Evolutionary conservation across 2,113 vertebrate genomes (phyloP).

Genomic region (Cyprinodon brontotheroides): DNA sequence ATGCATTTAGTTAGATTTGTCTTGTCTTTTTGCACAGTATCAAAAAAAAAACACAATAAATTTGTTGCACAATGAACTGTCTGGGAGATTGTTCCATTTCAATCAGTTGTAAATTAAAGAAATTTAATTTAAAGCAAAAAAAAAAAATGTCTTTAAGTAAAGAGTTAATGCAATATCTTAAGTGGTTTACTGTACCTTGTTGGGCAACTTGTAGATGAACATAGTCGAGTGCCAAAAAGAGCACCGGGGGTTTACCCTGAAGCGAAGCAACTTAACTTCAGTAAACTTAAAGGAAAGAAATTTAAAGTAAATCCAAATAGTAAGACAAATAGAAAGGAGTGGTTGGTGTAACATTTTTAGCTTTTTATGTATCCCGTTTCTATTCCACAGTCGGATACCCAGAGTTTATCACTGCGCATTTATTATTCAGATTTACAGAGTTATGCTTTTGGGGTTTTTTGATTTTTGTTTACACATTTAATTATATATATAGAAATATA

Average conservation of each 20-base stretch:
- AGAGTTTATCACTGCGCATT: conserved; percentile 77
- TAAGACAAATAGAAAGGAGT: conserved; percentile 66
- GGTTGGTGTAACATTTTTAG: conserved; percentile 79
- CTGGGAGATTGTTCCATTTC: conserved; percentile 39
- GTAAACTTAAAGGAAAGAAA: conserved; percentile 80
- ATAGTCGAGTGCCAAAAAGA: conserved; percentile 82
- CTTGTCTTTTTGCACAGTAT: conserved; percentile 66
- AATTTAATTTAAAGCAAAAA: conserved; percentile 40
- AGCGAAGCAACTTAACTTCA: conserved; percentile 77
- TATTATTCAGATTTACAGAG: conserved; percentile 52
- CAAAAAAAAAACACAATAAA: conserved; percentile 50
- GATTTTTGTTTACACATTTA: conserved; percentile 34
- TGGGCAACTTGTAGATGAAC: conserved; percentile 78
- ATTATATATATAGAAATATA: conserved; percentile 34
- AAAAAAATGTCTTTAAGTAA: conserved; percentile 34
- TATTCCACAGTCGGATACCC: conserved; percentile 80
- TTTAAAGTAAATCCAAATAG: conserved; percentile 77
- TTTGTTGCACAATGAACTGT: conserved; percentile 53
- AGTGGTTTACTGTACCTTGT: conserved; percentile 84
- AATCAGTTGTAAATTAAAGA: conserved; percentile 60
- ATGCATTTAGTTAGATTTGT: conserved; percentile 66
- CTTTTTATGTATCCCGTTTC: conserved; percentile 52
- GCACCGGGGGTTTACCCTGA: conserved; percentile 73
- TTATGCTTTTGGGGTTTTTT: background rate
- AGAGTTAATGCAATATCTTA: conserved; percentile 70